Evolutionary conservation across 2,888 invertebrate species (phyloP), one percentile per base, ranked within the genome.

Genomic region (Sminthurides aquaticus): DNA sequence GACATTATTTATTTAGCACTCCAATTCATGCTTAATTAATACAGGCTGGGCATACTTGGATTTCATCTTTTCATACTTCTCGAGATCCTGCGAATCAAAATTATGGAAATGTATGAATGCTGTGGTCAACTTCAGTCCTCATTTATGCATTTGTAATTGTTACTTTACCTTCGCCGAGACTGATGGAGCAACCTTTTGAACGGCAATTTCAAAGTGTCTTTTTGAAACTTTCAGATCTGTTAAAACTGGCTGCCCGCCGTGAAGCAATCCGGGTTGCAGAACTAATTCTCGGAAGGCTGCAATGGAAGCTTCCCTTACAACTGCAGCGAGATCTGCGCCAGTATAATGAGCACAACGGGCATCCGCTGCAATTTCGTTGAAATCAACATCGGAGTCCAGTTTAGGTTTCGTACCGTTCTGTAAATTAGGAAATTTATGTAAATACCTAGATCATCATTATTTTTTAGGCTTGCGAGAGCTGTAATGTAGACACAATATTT

Each of bases 251-350:
- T 49, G 49, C 8, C 18, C 24, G 11, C 43, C 28, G n/a, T n/a
- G n/a, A n/a, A n/a, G n/a, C 3, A 63, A 34, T 24, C 60, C 57
- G 5, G 64, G 58, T 20, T 56, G 55, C 28, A 75, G 78, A 74
- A 94, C 86, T 66, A 87, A 85, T 72, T 89, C 90, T 64, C 88
- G 87, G 55, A 97, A 79, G 0, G 93, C 87, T 71, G 87, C 82
- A 49, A 90, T 84, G 0, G 91, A 88, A 0, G 97, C 92, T 76
- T 95, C 91, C 73, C 91, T 83, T 0, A 98, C 88, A 60, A 98
- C 80, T 0, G 93, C 91, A 1, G 90, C 88, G 64, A 99, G 81
- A 81, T 98, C 98, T 0, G 98, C 98, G 22, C 98, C 98, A 0
- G 94, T 91, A 77, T 88, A 96, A 18, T 91, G 88, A 20, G 89